phyloP scores from a whole-genome alignment of 1,140 invertebrate genomes.

The Anastrepha obliqua region DNA sequence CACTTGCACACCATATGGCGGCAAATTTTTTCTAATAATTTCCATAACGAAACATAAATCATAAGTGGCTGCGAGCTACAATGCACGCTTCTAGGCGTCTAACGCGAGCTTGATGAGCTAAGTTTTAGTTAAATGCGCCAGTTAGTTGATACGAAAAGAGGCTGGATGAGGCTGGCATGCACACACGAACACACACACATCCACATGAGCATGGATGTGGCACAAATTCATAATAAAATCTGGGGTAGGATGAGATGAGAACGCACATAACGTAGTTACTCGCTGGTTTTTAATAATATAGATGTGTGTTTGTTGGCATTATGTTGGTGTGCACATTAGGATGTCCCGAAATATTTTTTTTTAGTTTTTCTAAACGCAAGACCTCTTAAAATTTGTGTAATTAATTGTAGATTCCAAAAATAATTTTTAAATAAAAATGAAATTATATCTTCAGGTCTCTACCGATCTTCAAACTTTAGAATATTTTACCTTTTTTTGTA shows the following conservation, averaged over 20 bases:
- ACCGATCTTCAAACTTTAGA: no score
- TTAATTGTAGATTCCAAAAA: no score
- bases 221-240: background rate
- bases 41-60: slow-evolving; percentile 41
- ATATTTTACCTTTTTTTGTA: no score
- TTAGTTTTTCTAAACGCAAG: no score
- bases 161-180: background rate
- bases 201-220: background rate
- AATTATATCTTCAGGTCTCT: no score
- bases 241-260: background rate
- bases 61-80: background rate
- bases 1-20: background rate
- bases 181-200: background rate
- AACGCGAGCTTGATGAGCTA: background rate
- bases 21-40: slow-evolving; percentile 31
- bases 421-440: no score
- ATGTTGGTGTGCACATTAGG: no score
- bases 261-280: no score
- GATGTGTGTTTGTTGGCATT: no score
- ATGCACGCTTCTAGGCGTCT: slow-evolving; percentile 8
- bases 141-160: background rate
- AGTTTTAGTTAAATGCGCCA: background rate
- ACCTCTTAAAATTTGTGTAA: no score
- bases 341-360: no score
- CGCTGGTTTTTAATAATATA: no score